Evolutionary conservation across 23 tunicate species (phyloP).

Genomic region (Ascidia mentula): DNA sequence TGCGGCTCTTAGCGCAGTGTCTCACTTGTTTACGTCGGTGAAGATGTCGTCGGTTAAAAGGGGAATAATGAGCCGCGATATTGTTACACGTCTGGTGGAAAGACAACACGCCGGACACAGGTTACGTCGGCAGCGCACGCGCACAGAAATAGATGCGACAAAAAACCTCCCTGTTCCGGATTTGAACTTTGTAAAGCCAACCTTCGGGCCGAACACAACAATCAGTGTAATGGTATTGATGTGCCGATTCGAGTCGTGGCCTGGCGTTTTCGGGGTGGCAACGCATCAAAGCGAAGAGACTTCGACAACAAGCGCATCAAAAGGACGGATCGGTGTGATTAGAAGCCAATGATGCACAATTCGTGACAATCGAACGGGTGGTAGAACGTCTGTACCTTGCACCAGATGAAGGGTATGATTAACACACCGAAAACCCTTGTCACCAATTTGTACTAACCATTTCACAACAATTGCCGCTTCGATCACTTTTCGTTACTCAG

Average conservation of each 20-base stretch:
- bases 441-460: not conserved
- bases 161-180: not conserved
- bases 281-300: not conserved
- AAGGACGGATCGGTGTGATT: not conserved
- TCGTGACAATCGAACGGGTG: not conserved
- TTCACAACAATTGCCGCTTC: no score
- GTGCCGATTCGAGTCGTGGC: not conserved
- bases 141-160: not conserved
- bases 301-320: not conserved
- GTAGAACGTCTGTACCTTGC: not conserved
- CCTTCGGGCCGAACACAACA: not conserved
- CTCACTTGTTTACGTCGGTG: not conserved
- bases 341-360: not conserved
- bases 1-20: not conserved
- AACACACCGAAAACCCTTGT: not conserved
- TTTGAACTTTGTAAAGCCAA: not conserved
- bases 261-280: not conserved
- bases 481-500: no score
- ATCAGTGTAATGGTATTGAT: not conserved
- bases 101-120: not conserved
- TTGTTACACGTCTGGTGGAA: not conserved
- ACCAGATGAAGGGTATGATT: not conserved
- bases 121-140: constrained; percentile 2
- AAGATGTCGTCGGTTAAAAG: not conserved
- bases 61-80: constrained; percentile 6